Percentiles rank a stretch among this genome's conserved stretches.
Conservation (phyloP, 2,888 invertebrate genomes). For the Barypeithes pellucidus region DNA sequence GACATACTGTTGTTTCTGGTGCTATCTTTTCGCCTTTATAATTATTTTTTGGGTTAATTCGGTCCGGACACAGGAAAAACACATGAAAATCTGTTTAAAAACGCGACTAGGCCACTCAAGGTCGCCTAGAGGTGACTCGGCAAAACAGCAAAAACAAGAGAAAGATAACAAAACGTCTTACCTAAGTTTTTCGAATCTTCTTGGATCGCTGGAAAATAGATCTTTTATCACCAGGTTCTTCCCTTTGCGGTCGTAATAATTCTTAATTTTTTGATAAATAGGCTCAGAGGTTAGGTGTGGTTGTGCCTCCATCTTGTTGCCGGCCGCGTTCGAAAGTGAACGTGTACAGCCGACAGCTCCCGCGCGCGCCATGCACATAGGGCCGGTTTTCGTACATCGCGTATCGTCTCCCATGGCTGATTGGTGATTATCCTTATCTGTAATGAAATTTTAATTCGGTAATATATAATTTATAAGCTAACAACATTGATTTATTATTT, state of each 20-base stretch:
- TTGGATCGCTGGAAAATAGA: slow-evolving; percentile 85
- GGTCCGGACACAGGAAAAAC: slow-evolving; percentile 9
- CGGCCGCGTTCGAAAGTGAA: slow-evolving; percentile 23
- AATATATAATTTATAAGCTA: slow-evolving; percentile 2
- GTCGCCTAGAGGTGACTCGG: slow-evolving; percentile 58
- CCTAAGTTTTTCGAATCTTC: slow-evolving; percentile 93
- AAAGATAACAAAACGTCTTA: slow-evolving; percentile 67
- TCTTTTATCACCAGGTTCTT: slow-evolving; percentile 86
- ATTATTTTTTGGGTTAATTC: not conserved
- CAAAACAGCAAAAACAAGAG: slow-evolving; percentile 25
- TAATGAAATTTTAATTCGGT: slow-evolving; percentile 12
- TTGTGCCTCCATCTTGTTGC: slow-evolving; percentile 71
- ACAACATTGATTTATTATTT: not conserved
- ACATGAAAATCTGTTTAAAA: slow-evolving; percentile 16
- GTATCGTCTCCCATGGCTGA: slow-evolving; percentile 40
- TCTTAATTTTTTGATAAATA: slow-evolving; percentile 83
- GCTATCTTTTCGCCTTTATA: not conserved
- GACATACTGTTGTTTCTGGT: not conserved
- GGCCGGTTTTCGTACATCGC: slow-evolving; percentile 55
- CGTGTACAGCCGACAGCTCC: not conserved
- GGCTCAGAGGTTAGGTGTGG: slow-evolving; percentile 77
- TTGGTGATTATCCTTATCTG: slow-evolving; percentile 12
- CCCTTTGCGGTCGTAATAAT: slow-evolving; percentile 82
- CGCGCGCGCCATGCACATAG: slow-evolving; percentile 55
- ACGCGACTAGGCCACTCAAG: slow-evolving; percentile 48